These are phyloP conservation scores for Chrysolina americana DNA, from an alignment of 2,888 invertebrate species.

Conservation along the genomic window DNA sequence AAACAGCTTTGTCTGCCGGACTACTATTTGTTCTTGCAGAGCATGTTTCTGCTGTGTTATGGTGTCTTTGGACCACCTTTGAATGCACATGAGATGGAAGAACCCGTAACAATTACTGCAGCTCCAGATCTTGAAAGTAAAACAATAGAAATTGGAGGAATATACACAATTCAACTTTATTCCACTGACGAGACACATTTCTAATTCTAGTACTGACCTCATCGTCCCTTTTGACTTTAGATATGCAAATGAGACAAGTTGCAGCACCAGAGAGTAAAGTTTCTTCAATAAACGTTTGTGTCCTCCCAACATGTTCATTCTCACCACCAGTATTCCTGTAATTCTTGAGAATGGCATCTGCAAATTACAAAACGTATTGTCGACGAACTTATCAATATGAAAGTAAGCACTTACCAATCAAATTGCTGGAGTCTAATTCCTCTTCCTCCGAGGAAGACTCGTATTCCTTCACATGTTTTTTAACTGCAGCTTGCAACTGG, in stretches of 20 bases:
- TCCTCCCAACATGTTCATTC: conserved; percentile 72
- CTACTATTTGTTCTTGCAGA: conserved; percentile 69
- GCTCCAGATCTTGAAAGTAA: conserved; percentile 81
- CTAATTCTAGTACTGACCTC: conserved; percentile 68
- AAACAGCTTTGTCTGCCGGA: conserved; percentile 71
- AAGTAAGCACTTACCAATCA: conserved; percentile 67
- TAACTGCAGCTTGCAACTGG: conserved; percentile 70
- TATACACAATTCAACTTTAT: too few species aligned
- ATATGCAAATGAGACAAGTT: conserved; percentile 93
- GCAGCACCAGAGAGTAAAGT: conserved; percentile 84
- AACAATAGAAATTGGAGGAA: background rate
- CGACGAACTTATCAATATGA: background rate
- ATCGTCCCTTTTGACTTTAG: conserved; percentile 84
- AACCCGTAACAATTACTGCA: conserved; percentile 87
- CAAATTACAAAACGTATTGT: conserved; percentile 2
- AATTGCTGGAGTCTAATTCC: conserved; percentile 70
- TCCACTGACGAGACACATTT: background rate
- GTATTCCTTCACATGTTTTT: conserved; percentile 70
- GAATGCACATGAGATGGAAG: conserved; percentile 90
- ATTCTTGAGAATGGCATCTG: conserved; percentile 71
- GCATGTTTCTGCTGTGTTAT: conserved; percentile 79
- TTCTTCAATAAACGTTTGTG: conserved; percentile 83
- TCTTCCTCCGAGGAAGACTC: conserved; percentile 74
- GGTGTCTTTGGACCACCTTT: conserved; percentile 93
- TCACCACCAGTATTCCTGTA: conserved; percentile 69